phyloP scores from a whole-genome alignment of 1,140 invertebrate genomes.

The Pogonus chalceus region DNA sequence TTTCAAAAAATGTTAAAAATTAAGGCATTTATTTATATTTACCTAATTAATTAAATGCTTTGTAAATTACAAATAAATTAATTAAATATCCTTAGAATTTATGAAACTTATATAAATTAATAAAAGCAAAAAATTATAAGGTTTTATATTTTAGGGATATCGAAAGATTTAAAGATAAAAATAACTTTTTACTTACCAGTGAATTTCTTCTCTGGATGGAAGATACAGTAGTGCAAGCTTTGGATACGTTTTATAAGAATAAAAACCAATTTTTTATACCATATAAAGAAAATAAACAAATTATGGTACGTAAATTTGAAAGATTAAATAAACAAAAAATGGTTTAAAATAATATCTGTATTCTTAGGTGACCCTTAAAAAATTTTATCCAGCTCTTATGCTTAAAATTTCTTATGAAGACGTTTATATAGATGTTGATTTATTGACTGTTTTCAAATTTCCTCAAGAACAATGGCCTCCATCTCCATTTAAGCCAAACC shows the following conservation, averaged over 20 bases:
- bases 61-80: too few species aligned
- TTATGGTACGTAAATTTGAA: background rate
- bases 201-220: constrained; percentile 27
- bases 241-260: background rate
- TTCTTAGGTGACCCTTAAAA: constrained; percentile 15
- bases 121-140: too few species aligned
- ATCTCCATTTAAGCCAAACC: constrained; percentile 14
- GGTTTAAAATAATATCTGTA: constrained; percentile 7
- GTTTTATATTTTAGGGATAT: background rate
- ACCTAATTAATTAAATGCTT: too few species aligned
- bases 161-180: background rate
- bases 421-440: constrained; percentile 25
- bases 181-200: constrained; percentile 16
- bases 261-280: background rate
- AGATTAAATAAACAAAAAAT: background rate
- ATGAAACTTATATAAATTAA: too few species aligned
- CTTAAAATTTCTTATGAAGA: constrained; percentile 19
- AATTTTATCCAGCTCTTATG: constrained; percentile 27
- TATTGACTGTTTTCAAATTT: constrained; percentile 29
- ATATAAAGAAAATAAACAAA: background rate
- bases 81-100: too few species aligned
- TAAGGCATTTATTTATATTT: too few species aligned
- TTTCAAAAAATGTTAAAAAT: too few species aligned
- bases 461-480: constrained; percentile 21
- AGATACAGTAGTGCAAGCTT: constrained; percentile 17